These are phyloP conservation scores for Percopsis omiscomaycus DNA, from an alignment of 2,797 vertebrate genomes.

Conservation along the genomic window DNA sequence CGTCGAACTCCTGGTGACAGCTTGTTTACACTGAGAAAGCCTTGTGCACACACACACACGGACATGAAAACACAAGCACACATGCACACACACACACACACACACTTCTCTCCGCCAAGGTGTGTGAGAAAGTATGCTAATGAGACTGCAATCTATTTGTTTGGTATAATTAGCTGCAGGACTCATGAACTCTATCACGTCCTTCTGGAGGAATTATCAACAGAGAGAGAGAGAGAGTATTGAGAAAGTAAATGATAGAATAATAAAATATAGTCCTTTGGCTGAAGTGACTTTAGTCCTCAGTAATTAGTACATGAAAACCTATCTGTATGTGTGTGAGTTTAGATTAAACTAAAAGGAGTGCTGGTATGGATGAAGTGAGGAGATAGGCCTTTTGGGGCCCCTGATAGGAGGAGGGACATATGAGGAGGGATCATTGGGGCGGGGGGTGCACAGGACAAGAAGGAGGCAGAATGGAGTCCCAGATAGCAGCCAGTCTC, in stretches of 20 bases:
- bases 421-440: constrained; percentile 17
- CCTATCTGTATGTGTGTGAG: constrained; percentile 30
- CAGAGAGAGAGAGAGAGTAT: not conserved
- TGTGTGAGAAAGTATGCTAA: constrained; percentile 15
- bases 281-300: not conserved
- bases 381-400: constrained; percentile 57
- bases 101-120: not conserved
- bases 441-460: not conserved
- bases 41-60: not conserved
- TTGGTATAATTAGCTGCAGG: constrained; percentile 15
- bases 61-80: not conserved
- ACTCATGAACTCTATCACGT: constrained; percentile 11
- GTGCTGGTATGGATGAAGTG: constrained; percentile 76
- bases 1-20: not conserved
- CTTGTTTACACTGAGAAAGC: constrained; percentile 9
- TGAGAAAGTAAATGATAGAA: too few species aligned
- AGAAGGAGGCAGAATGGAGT: not conserved
- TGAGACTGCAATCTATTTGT: not conserved
- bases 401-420: constrained; percentile 51
- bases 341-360: constrained; percentile 82
- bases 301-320: constrained; percentile 20
- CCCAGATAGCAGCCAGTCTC: not conserved
- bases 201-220: not conserved
- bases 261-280: too few species aligned
- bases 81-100: constrained; percentile 4